These are phyloP conservation scores for Sycophaga agraensis DNA, from an alignment of 1,140 invertebrate genomes.

Conservation along the genomic window DNA sequence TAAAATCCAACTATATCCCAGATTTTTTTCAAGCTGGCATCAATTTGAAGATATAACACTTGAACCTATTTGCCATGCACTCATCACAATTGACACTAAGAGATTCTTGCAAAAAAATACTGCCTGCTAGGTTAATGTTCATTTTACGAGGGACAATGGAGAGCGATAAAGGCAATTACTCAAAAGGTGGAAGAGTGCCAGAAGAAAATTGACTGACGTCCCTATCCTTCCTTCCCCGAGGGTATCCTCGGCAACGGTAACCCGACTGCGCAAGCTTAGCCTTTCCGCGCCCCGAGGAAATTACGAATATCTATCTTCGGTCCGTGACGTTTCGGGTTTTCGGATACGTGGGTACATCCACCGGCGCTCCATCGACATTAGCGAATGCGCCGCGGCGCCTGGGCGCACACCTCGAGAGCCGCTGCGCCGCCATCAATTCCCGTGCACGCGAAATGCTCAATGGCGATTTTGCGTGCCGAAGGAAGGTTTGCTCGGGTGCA, in stretches of 20 bases:
- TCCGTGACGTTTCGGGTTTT: slow-evolving; percentile 30
- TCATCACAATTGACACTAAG: too few species aligned
- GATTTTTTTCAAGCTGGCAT: too few species aligned
- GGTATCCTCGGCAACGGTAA: too few species aligned
- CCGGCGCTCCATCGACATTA: slow-evolving; percentile 32
- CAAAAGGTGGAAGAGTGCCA: neutral
- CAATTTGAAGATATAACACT: too few species aligned
- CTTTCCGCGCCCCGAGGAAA: slow-evolving; percentile 34
- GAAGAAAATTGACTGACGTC: neutral
- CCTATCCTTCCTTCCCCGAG: too few species aligned
- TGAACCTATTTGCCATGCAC: too few species aligned
- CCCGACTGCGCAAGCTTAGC: neutral
- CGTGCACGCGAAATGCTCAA: slow-evolving; percentile 38
- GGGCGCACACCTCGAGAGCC: too few species aligned
- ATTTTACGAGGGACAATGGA: neutral
- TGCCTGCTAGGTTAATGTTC: neutral
- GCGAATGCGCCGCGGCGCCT: too few species aligned
- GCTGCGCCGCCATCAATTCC: slow-evolving; percentile 45
- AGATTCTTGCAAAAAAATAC: too few species aligned
- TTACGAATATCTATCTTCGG: slow-evolving; percentile 48
- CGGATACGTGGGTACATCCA: slow-evolving; percentile 27
- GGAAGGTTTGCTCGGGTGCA: neutral
- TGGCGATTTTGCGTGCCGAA: slow-evolving; percentile 2
- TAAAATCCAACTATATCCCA: too few species aligned
- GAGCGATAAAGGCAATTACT: neutral